Evolutionary conservation across 2,888 invertebrate species (phyloP), one percentile per base, ranked within the genome.

Genomic region (Erpobdella octoculata): DNA sequence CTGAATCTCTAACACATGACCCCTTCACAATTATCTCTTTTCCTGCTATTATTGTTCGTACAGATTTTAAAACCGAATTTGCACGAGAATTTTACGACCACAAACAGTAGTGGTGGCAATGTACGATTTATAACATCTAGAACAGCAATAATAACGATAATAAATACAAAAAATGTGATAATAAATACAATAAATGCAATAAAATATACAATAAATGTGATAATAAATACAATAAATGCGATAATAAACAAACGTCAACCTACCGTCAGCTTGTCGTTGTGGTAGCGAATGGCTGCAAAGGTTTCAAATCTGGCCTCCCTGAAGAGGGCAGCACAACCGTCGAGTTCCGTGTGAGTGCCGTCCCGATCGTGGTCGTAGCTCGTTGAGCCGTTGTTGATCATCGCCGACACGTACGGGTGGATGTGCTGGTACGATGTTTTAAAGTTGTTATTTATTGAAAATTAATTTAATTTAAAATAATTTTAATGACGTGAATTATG

Each of bases 301-400:
- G 96, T 93, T 80, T 97, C 95, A 78, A 91, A 89, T 74, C 92
- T 90, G 70, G 88, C 82, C 86, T 97, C 96, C 71, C 98, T 87
- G 83, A 98, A 92, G 81, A 93, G 92, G 9, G 92, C 91, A 83
- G 96, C 94, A 84, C 98, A 99, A 36, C 98, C 98, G 28, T 94
- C 90, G 18, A 99, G 84, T 84, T 96, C 93, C 0, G 97, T 97
- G 82, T 95, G 96, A 0, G 97, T 98, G 62, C 98, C 98, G 85
- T 99, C 98, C 61, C 91, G 86, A 81, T 99, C 98, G 83, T 99
- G 98, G 84, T 99, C 98, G 83, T 99, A 99, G 81, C 90, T 90
- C 74, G 92, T 86, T 1, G 90, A 87, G 21, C 98, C 98, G 84
- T 99, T 97, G 84, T 93, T 96, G 2, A 99, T 88, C 96, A 97